Evolutionary conservation across 2,797 vertebrate species (phyloP), one percentile per base, ranked within the genome.

Genomic region (Lycodopsis pacificus): DNA sequence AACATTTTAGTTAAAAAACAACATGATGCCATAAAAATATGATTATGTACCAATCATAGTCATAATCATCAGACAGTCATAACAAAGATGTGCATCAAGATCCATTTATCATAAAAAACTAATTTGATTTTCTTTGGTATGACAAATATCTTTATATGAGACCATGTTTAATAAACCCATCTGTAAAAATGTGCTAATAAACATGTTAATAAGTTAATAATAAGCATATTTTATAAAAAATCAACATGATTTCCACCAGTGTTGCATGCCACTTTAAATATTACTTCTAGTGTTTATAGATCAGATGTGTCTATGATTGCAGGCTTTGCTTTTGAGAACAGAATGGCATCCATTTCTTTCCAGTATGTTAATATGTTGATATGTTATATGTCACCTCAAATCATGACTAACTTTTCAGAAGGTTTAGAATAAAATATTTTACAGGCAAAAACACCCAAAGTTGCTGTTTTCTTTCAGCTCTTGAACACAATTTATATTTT

Each of bases 391-490:
- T 85, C 83, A 62, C 67, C 49, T 85, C 64, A 75, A 74, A 68
- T 73, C 75, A 85, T 80, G 42, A 80, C 71, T 71, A 72, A 88
- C 77, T 83, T 94, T 91, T 89, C 75, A 88, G 65, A 92, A 73
- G 22, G 65, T 87, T 91, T 90, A 88, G 79, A 93, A 92, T 93
- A 93, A 95, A 93, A 78, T 70, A 83, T 92, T 93, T 94, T 87
- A 76, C 88, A 91, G 87, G 66, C 36, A 77, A 81, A n/a, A 65
- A 36, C 9, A 56, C 44, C 46, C 27, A 44, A 17, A 6, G 22
- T 71, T 12, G 2, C 3, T 46, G 40, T 72, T 84, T 77, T 64
- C 19, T 80, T 72, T 77, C 36, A 25, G 22, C 0, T 63, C 22
- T 42, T 63, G 3, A 54, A 59, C 22, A 4, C 27, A 59, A 20